Evolutionary conservation across 2,797 vertebrate genomes (phyloP).

Genomic region (Anguilla anguilla): DNA sequence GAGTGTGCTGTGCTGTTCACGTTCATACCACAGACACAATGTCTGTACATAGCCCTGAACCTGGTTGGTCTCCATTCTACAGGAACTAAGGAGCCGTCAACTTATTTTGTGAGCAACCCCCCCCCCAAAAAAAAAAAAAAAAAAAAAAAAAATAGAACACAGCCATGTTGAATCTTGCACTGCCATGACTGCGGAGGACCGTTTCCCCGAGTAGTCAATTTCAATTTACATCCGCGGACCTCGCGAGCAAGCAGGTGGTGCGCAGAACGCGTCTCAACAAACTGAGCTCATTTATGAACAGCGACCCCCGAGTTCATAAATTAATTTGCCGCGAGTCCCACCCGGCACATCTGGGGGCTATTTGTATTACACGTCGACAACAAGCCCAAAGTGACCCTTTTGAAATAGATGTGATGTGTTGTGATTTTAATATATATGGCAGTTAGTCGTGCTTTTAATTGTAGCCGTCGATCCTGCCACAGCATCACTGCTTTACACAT

Average conservation of each 20-base stretch:
- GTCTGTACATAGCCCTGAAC: not conserved
- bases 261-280: not conserved
- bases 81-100: not conserved
- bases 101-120: not conserved
- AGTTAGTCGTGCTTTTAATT: not conserved
- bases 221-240: not conserved
- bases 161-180: not conserved
- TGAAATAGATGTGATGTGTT: not conserved
- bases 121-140: too few species aligned
- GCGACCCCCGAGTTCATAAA: not conserved
- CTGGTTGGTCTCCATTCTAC: not conserved
- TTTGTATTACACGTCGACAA: constrained; percentile 10
- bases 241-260: not conserved
- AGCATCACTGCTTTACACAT: not conserved
- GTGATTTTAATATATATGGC: not conserved
- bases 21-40: not conserved
- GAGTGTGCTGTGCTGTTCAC: not conserved
- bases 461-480: not conserved
- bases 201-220: not conserved
- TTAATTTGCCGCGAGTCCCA: not conserved
- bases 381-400: not conserved
- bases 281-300: not conserved
- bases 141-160: not conserved
- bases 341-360: not conserved
- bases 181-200: not conserved